Base-by-base conservation (phyloP, 2,888 invertebrate species). In the Galeruca laticollis region DNA sequence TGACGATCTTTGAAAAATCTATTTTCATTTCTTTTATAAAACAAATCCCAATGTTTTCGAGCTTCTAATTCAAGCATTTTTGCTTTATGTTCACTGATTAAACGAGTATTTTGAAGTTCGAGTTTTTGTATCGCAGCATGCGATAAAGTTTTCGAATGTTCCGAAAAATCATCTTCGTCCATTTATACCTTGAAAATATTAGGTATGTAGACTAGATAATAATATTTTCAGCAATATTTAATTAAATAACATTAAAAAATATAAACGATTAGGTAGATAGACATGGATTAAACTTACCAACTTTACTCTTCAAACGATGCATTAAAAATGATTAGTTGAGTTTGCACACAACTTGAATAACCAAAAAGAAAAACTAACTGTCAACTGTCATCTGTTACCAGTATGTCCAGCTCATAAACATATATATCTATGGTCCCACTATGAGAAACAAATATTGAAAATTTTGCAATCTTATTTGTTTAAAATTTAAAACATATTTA, bases 1-100 rank as follows among this genome's bases (percentile, higher is more conserved):
- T 97, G 96, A 15, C 98, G 89, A 85, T 98, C 97, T 85, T 95
- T 95, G 82, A 98, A 99, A 85, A 99, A 98, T 78, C 94, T 90
- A 0, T 93, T 94, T 79, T 95, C 94, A 82, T 99, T 98, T 70
- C 98, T 88, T 85, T 98, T 98, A 84, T 98, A 99, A 85, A 99
- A 99, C 63, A 97, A 87, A 85, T 98, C 98, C 98, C 98, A 99
- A 82, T 97, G 91, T 72, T 94, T 93, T 80, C 92, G 92, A 0
- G 97, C 94, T 79, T 98, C 92, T 56, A 86, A 86, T 83, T 98
- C 97, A 2, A 97, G 84, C 82, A 93, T 91, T 1, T 87, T 86
- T 2, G 95, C 95, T 82, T 93, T 93, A 77, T 91, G 91, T 77
- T 92, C 90, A 0, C 94, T 85, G 1, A 95, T 90, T 35, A 92